Conservation (phyloP, 2,888 invertebrate genomes). For the Ypsolopha sequella region DNA sequence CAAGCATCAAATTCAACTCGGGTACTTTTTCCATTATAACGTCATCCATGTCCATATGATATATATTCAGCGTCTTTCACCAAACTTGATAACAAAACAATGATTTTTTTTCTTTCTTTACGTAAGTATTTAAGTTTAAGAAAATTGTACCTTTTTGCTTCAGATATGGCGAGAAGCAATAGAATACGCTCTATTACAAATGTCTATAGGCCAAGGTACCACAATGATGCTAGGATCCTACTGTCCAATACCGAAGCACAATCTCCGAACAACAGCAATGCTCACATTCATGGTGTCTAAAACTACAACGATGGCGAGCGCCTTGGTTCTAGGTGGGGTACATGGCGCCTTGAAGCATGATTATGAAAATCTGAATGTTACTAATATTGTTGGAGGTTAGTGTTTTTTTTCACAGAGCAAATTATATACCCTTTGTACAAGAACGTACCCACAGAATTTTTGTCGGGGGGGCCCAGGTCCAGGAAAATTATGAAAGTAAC, state of each 20-base stretch:
- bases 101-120: background rate
- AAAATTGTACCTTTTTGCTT: background rate
- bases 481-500: no score
- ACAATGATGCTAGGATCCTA: slow-evolving; percentile 50
- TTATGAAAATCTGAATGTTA: slow-evolving; percentile 38
- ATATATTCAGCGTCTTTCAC: no score
- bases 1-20: no score
- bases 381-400: slow-evolving; percentile 36
- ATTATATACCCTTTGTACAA: no score
- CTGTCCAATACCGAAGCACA: slow-evolving; percentile 37
- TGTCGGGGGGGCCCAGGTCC: no score
- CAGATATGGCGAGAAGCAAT: slow-evolving; percentile 59
- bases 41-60: no score
- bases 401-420: no score
- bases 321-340: slow-evolving; percentile 39
- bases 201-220: slow-evolving; percentile 47
- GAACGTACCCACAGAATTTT: no score
- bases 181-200: slow-evolving; percentile 48
- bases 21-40: no score
- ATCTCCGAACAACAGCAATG: slow-evolving; percentile 32
- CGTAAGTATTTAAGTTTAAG: background rate
- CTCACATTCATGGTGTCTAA: slow-evolving; percentile 39
- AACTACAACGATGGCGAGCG: slow-evolving; percentile 28
- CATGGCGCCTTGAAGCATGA: slow-evolving; percentile 44
- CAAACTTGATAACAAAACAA: background rate